These are phyloP conservation scores for Myrmecobius fasciatus DNA, from an alignment of 2,113 vertebrate species.

Conservation along the genomic window DNA sequence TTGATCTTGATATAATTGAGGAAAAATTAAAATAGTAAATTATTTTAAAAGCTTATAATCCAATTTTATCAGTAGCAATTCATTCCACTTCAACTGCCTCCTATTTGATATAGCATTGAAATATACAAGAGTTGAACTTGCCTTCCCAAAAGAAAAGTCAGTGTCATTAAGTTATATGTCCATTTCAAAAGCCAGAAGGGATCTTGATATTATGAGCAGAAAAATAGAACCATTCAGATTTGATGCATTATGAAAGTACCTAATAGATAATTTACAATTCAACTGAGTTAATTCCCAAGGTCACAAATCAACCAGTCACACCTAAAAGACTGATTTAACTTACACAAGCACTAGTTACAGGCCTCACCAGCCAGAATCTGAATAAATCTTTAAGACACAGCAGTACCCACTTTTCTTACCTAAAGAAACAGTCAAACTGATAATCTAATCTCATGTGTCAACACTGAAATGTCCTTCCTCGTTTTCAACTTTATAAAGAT, in stretches of 20 bases:
- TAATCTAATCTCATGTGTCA: background rate
- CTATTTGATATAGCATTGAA: background rate
- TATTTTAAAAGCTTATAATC: background rate
- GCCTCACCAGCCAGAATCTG: constrained; percentile 21
- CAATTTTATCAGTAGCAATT: background rate
- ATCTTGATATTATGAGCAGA: constrained; percentile 8
- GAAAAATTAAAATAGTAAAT: background rate
- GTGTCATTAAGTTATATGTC: background rate
- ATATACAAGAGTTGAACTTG: background rate
- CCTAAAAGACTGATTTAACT: constrained; percentile 26
- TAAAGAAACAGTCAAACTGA: constrained; percentile 22
- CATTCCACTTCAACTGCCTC: background rate
- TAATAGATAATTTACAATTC: background rate
- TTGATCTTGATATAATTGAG: background rate
- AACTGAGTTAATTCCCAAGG: constrained; percentile 6
- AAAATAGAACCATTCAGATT: constrained; percentile 32
- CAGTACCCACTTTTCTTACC: background rate
- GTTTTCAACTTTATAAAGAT: background rate
- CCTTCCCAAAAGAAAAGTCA: background rate
- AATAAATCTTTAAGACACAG: constrained; percentile 33
- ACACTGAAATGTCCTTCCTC: background rate
- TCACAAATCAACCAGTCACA: constrained; percentile 7
- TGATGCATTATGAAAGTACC: background rate
- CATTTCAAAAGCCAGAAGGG: background rate
- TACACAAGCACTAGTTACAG: background rate